Base-by-base conservation (phyloP, 2,888 invertebrate genomes). In the Camponotus fellah region DNA sequence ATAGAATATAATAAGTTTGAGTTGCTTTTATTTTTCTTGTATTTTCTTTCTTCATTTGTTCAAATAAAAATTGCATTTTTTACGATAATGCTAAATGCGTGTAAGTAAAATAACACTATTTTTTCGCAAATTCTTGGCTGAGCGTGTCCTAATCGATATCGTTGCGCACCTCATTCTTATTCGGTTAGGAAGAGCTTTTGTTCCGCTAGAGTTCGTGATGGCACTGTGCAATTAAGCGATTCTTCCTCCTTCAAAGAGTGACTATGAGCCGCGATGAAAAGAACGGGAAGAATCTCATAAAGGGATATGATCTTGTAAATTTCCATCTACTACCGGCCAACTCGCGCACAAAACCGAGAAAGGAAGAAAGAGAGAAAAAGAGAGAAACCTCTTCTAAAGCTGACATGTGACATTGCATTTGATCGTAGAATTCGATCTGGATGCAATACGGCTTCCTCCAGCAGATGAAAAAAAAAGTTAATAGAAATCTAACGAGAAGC, bases 221-320 rank as follows among this genome's bases (percentile, higher is more conserved):
- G 79, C 60, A 72, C 79, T 79, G 71, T 71, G 72, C 79, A 79
- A 79, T 79, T 79, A 79, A 79, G 72, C 79, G 60, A 71, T 79
- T 72, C 79, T 60, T 60, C 71, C 60, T 69, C 34, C 71, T 71
- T 79, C 72, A 79, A 79, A 71, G 79, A 79, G 79, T 62, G 79
- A 26, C 60, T 72, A 60, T 60, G 79, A 79, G 71, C 72, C 32
- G 34, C 79, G 46, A 72, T 79, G 60, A 79, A 79, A 71, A 79
- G 79, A 79, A 79, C 17, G 71, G 37, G 72, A 79, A 79, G 72
- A 79, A 79, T 79, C 79, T 79, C 79, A 79, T 72, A 79, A 79
- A 79, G 79, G 46, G 72, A 60, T 79, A 79, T 79, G 79, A 79
- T 79, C 79, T 72, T 79, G 72, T 79, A 79, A 79, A 79, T 79